Percentiles rank a stretch among this genome's conserved stretches.
Evolutionary conservation across 2,888 invertebrate species (phyloP).

Genomic region (Metalampra italica): DNA sequence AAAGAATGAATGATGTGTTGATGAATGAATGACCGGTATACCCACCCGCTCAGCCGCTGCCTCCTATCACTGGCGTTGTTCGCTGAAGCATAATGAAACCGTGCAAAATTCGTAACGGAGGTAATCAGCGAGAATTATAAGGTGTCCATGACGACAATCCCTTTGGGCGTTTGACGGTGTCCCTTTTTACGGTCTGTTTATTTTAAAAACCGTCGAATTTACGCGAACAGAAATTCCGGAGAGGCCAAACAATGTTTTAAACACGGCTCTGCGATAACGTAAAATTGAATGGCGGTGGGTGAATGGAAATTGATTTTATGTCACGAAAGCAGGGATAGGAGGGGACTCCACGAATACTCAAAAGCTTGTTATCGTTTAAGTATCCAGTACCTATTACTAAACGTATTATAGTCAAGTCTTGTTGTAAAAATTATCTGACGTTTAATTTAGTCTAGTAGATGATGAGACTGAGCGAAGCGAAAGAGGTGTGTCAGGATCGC

Average conservation of each 20-base stretch:
- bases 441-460: too few species aligned
- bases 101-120: conserved; percentile 35
- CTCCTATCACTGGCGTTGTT: conserved; percentile 7
- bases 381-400: too few species aligned
- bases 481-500: too few species aligned
- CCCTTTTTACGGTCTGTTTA: conserved; percentile 33
- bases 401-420: too few species aligned
- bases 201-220: conserved; percentile 12
- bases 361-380: background rate
- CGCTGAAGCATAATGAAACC: conserved; percentile 16
- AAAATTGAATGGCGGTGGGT: conserved; percentile 7
- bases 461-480: too few species aligned
- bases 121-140: conserved; percentile 43
- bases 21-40: too few species aligned
- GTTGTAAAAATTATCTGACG: too few species aligned
- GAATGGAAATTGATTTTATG: conserved; percentile 8
- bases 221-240: background rate
- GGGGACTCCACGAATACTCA: background rate
- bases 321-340: background rate
- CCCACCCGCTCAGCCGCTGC: background rate
- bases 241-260: conserved; percentile 9
- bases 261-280: conserved; percentile 9
- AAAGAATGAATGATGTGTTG: too few species aligned
- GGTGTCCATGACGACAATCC: conserved; percentile 36
- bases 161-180: conserved; percentile 6